A percentile compares a stretch with the other conserved stretches of the same genome.
phyloP scores from a whole-genome alignment of 2,888 invertebrate species.

The Drosophila bunnanda region DNA sequence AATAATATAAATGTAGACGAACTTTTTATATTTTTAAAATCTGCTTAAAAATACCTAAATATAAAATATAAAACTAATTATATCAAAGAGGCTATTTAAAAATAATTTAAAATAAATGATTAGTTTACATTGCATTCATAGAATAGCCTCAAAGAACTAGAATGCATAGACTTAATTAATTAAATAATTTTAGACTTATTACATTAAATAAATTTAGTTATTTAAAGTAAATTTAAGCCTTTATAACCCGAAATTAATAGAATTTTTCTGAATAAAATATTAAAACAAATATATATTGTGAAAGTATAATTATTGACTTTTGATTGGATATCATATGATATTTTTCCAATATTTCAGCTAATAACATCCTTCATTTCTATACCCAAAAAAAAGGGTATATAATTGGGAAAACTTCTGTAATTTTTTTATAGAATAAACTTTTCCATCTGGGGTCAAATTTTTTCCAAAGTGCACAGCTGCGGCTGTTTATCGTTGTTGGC shows the following conservation, averaged over 20 bases:
- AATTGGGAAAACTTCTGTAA: too few relatives aligned
- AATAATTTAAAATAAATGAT: background rate
- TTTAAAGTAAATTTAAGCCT: background rate
- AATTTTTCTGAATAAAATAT: background rate
- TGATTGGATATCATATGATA: background rate
- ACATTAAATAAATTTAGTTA: background rate
- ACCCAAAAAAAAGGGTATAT: too few relatives aligned
- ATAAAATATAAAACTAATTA: too few relatives aligned
- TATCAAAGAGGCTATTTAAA: too few relatives aligned
- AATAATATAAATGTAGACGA: background rate
- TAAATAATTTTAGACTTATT: too few relatives aligned
- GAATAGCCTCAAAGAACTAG: background rate
- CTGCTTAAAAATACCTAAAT: background rate
- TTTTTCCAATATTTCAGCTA: background rate
- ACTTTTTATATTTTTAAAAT: background rate
- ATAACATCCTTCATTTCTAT: background rate
- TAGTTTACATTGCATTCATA: background rate
- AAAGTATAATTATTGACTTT: background rate
- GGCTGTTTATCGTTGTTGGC: slow-evolving; percentile 73
- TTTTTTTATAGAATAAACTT: background rate
- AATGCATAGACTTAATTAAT: too few relatives aligned
- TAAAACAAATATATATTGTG: background rate
- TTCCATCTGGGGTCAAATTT: background rate
- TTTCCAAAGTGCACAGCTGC: slow-evolving; percentile 41
- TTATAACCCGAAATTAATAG: background rate